These are phyloP conservation scores for Hozukius guyotensis DNA, from an alignment of 2,797 vertebrate genomes.

Conservation along the genomic window DNA sequence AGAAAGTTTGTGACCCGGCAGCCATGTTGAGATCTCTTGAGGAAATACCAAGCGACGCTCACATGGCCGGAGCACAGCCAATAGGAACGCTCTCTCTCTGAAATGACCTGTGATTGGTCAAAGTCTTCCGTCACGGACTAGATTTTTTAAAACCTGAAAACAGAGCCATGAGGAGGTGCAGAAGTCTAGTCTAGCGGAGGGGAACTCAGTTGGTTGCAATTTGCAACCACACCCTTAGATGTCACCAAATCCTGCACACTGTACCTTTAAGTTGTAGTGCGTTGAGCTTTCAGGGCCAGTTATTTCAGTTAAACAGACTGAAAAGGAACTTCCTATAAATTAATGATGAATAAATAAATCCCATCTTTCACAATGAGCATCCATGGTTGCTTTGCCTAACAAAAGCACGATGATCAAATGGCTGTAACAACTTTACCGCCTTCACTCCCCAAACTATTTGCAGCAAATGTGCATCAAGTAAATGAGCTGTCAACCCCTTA, in stretches of 20 bases:
- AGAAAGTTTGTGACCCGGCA: no score
- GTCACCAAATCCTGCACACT: no score
- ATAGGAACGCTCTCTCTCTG: no score
- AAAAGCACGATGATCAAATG: background rate
- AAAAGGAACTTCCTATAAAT: background rate
- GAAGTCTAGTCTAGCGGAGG: no score
- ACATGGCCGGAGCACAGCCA: no score
- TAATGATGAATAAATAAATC: background rate
- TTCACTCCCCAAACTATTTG: background rate
- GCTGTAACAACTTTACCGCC: background rate
- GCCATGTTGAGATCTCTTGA: no score
- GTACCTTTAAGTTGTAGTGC: background rate
- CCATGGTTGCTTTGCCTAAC: background rate
- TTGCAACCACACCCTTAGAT: no score
- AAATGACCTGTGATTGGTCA: no score
- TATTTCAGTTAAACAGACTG: background rate
- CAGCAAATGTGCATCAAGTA: background rate
- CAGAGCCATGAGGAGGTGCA: no score
- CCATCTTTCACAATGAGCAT: background rate
- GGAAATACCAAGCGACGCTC: no score
- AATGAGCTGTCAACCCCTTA: conserved; percentile 15
- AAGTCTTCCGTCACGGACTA: fast-evolving
- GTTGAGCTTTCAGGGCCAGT: background rate
- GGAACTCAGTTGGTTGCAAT: no score
- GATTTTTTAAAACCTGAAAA: no score